Base-by-base conservation (phyloP, 2,113 vertebrate species). In the Hoplias malabaricus region DNA sequence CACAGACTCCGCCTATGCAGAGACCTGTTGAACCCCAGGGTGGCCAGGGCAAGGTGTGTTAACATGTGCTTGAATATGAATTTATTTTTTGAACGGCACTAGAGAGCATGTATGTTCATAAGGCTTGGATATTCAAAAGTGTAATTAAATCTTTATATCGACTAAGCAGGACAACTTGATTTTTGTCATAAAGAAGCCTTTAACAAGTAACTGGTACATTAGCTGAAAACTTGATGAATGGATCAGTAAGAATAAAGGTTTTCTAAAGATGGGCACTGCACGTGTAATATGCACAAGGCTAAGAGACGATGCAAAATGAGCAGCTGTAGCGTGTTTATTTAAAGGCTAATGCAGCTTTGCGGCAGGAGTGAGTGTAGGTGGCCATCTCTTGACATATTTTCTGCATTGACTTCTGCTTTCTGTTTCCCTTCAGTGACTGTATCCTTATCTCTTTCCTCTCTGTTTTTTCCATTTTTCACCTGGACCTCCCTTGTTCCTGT, bases 1-100 rank as follows among this genome's bases (percentile, higher is more conserved):
- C 93, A 1, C 95, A 96, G 87, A 96, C 95, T 16, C 96, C 95
- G n/a, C 95, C 95, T 5, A 96, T 96, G 93, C 96, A 97, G 88
- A 92, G 95, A 77, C 95, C 95, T 0, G 95, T 96, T 5, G 96
- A 97, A 83, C 95, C 95, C 38, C 95, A 96, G 84, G 96, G 95
- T n/a, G 94, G 94, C 63, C 94, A 94, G 67, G 92, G 95, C 86
- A 97, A 97, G 94, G 96, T 97, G 83, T 77, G 62, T 54, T 82
- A 84, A 62, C 69, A 36, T 61, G 82, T 84, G 57, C 66, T 54
- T 73, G 11, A 14, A 36, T 34, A 3, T 66, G n/a, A 33, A 77
- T 25, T 21, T 56, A 21, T 67, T 10, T 33, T 7, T 34, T 10
- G 38, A 29, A 53, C 12, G 1, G 42, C 42, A 23, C 12, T 23